Evolutionary conservation across 2,888 invertebrate species (phyloP).

Genomic region (Caenorhabditis virilis): DNA sequence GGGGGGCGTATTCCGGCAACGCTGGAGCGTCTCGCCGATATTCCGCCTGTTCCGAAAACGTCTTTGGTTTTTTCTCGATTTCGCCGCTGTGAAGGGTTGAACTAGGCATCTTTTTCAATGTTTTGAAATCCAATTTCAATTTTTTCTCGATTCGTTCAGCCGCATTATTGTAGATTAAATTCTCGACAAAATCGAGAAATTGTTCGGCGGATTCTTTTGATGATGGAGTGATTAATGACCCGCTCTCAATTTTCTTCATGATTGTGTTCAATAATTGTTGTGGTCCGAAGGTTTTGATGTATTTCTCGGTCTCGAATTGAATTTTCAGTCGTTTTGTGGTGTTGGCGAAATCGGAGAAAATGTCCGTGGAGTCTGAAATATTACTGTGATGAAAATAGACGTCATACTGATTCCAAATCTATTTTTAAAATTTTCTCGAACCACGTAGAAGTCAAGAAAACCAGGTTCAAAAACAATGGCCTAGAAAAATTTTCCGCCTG

Average conservation of each 20-base stretch:
- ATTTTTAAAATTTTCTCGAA: too few species aligned
- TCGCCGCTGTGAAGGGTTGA: background rate
- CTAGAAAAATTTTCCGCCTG: too few species aligned
- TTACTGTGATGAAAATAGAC: too few species aligned
- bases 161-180: constrained; percentile 23
- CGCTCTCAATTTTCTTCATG: constrained; percentile 24
- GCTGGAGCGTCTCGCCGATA: constrained; percentile 26
- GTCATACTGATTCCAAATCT: too few species aligned
- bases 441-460: too few species aligned
- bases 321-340: constrained; percentile 19
- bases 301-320: constrained; percentile 20
- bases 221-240: constrained; percentile 11
- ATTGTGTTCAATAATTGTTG: constrained; percentile 25
- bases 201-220: constrained; percentile 24
- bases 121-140: constrained; percentile 11
- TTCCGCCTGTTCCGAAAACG: constrained; percentile 13
- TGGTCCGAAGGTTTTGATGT: constrained; percentile 23
- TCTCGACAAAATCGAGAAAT: constrained; percentile 31
- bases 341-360: constrained; percentile 22
- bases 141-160: constrained; percentile 18
- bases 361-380: constrained; percentile 20
- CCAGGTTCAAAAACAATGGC: too few species aligned
- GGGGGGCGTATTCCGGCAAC: constrained; percentile 2
- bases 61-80: constrained; percentile 2
- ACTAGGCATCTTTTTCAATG: constrained; percentile 10